A percentile compares a stretch with the other conserved stretches of the same genome.
Conservation (phyloP, 2,888 invertebrate genomes). For the Lottia gigantea region DNA sequence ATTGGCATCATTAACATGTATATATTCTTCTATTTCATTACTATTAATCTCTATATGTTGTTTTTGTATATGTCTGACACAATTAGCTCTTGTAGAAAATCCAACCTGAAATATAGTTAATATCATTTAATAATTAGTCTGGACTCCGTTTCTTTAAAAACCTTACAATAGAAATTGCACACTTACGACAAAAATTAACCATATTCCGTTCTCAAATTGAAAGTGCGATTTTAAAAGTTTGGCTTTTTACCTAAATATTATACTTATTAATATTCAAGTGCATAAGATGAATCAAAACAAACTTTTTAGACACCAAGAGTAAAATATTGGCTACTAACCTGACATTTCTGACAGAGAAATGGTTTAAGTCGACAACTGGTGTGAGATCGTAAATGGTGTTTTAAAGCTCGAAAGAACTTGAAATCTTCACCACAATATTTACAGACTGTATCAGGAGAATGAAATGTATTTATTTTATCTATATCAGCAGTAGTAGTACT, state of each 20-base stretch:
- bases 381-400: constrained; percentile 67
- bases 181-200: no score
- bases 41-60: constrained; percentile 62
- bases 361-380: constrained; percentile 66
- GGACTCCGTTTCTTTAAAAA: neutral
- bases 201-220: no score
- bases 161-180: no score
- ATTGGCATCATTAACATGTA: constrained; percentile 44
- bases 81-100: constrained; percentile 68
- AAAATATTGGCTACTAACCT: neutral
- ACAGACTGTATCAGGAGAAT: constrained; percentile 67
- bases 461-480: constrained; percentile 39
- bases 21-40: constrained; percentile 50
- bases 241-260: no score
- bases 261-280: no score
- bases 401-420: constrained; percentile 66
- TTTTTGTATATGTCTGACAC: constrained; percentile 67
- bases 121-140: neutral
- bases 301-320: neutral
- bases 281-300: neutral
- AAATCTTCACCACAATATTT: constrained; percentile 69
- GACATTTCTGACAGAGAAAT: constrained; percentile 66
- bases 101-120: constrained; percentile 41
- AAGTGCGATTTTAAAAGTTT: no score
- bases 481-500: constrained; percentile 35